A percentile compares a stretch with the other conserved stretches of the same genome.
Evolutionary conservation across 2,113 vertebrate genomes (phyloP).

Genomic region (Oreotrochilus melanogaster): DNA sequence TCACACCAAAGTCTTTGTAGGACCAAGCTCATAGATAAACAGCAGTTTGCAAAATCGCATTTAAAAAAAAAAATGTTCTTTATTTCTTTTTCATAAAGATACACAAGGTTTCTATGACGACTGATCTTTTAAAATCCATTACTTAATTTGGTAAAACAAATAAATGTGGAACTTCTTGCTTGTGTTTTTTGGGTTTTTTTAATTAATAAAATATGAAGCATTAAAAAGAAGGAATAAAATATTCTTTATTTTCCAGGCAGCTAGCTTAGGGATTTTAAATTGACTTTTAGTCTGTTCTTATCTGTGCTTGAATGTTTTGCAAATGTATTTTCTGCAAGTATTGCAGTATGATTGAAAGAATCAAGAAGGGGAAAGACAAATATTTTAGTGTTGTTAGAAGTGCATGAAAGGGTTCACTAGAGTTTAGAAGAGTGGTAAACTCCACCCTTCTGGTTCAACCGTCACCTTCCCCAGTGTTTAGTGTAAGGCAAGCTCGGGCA

Average conservation of each 20-base stretch:
- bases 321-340: neutral
- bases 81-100: neutral
- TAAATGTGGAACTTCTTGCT: neutral
- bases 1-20: neutral
- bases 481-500: constrained; percentile 49
- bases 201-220: neutral
- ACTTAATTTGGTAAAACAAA: neutral
- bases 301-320: neutral
- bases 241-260: neutral
- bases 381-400: neutral
- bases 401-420: constrained; percentile 34
- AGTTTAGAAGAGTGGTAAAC: constrained; percentile 4
- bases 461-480: constrained; percentile 11
- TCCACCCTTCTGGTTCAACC: constrained; percentile 64
- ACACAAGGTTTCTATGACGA: neutral
- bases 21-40: neutral
- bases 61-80: neutral
- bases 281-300: neutral
- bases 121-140: neutral
- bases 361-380: neutral
- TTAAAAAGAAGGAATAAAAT: neutral
- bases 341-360: neutral
- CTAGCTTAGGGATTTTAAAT: neutral
- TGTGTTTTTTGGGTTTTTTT: neutral
- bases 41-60: neutral